These are phyloP conservation scores for Eidolon dupreanum DNA, from an alignment of 2,797 vertebrate genomes.

Conservation along the genomic window DNA sequence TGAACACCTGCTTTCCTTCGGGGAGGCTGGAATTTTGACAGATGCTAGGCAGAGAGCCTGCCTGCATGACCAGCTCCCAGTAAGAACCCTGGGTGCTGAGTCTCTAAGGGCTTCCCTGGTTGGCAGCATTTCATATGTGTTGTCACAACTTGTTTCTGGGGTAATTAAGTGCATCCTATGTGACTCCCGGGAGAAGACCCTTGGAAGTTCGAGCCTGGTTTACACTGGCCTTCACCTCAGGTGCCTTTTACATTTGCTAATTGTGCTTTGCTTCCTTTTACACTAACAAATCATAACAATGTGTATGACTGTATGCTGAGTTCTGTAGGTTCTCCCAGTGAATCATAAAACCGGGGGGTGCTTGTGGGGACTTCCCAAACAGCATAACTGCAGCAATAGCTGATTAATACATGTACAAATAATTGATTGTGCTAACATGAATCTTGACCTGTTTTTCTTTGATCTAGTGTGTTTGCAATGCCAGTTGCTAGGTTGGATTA, in stretches of 20 bases:
- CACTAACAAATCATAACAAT: neutral
- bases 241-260: neutral
- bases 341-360: neutral
- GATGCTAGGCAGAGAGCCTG: neutral
- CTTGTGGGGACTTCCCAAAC: neutral
- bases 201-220: neutral
- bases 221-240: neutral
- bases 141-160: neutral
- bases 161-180: neutral
- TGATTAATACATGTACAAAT: slow-evolving; percentile 6
- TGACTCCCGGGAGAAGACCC: neutral
- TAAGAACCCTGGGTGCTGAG: neutral
- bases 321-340: neutral
- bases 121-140: neutral
- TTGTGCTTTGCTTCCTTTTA: neutral
- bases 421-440: neutral
- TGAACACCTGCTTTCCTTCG: neutral
- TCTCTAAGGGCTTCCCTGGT: neutral
- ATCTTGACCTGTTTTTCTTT: neutral
- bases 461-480: neutral
- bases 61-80: neutral
- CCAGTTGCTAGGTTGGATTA: neutral
- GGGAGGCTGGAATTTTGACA: neutral
- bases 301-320: neutral
- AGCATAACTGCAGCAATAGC: neutral